Conservation (phyloP, 2,888 invertebrate genomes). For the Stegophylla sp. region DNA sequence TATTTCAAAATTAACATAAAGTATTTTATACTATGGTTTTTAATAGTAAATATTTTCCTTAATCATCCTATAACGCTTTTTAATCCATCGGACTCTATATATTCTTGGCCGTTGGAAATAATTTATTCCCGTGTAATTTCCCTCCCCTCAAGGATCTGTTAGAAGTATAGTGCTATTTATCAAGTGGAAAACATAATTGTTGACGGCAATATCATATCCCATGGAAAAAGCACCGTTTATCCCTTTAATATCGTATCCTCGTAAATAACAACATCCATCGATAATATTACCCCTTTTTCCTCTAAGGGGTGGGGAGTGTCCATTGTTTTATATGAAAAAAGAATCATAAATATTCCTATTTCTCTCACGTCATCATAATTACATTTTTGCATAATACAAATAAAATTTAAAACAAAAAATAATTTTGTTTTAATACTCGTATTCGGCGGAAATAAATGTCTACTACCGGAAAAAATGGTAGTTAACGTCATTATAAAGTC, state of each 20-base stretch:
- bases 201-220: constrained; percentile 39
- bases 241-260: constrained; percentile 45
- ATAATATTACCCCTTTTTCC: constrained; percentile 40
- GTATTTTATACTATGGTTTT: neutral
- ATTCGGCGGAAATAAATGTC: neutral
- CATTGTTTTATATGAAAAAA: constrained; percentile 29
- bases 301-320: neutral
- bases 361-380: constrained; percentile 20
- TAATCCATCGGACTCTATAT: neutral
- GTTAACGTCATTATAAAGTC: neutral
- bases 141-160: neutral
- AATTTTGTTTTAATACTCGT: neutral
- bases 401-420: constrained; percentile 17
- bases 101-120: constrained; percentile 30
- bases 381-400: constrained; percentile 15
- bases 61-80: neutral
- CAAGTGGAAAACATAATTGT: constrained; percentile 46
- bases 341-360: constrained; percentile 29
- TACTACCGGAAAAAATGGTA: neutral
- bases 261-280: constrained; percentile 49
- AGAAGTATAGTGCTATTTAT: constrained; percentile 33
- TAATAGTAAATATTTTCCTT: neutral
- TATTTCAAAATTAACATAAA: too few species aligned
- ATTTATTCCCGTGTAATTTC: constrained; percentile 19
- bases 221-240: constrained; percentile 41